phyloP scores from a whole-genome alignment of 2,888 invertebrate genomes.

The Schizaphis graminum region DNA sequence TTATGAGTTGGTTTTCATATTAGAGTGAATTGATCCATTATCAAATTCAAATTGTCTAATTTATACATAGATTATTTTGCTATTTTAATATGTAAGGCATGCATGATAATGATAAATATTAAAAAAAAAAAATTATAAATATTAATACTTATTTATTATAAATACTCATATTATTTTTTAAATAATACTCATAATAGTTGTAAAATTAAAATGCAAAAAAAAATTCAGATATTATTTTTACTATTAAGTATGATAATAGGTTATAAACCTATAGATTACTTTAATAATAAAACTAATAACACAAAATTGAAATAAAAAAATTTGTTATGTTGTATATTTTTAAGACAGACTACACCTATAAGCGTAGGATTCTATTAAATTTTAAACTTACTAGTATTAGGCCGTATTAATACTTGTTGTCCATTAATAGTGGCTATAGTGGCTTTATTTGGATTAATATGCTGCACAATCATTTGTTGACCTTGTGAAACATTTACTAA shows the following conservation, averaged over 20 bases:
- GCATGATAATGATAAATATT: background rate
- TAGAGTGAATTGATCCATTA: background rate
- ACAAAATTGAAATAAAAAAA: background rate
- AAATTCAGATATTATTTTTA: background rate
- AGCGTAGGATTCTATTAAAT: background rate
- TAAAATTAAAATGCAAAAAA: background rate
- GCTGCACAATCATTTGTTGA: conserved; percentile 63
- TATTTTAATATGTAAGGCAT: background rate
- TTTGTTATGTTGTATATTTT: background rate
- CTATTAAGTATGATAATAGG: background rate
- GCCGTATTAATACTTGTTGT: conserved; percentile 86
- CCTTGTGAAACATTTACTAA: conserved; percentile 58
- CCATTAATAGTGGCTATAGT: conserved; percentile 88
- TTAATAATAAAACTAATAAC: background rate
- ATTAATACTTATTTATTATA: too few species aligned
- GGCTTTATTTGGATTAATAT: conserved; percentile 75
- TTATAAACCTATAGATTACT: background rate
- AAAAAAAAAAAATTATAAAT: background rate
- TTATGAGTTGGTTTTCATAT: background rate
- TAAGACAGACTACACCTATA: background rate
- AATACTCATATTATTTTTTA: too few species aligned
- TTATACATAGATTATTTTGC: background rate
- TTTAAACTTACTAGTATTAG: conserved; percentile 72
- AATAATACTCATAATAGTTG: background rate
- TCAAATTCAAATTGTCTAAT: background rate